Evolutionary conservation across 2,113 vertebrate species (phyloP).

Genomic region (Bujurquina vittata): DNA sequence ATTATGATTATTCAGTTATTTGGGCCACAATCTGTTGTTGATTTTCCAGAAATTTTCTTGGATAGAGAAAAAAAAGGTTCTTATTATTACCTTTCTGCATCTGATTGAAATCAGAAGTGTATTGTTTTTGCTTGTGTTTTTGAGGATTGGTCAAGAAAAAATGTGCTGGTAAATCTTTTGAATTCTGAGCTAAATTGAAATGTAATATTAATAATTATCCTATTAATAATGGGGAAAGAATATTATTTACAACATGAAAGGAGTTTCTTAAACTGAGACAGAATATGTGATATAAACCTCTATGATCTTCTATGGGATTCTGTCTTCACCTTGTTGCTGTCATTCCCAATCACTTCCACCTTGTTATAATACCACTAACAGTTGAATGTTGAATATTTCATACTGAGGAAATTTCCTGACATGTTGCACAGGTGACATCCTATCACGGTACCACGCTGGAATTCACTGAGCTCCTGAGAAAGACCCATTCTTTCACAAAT

Average conservation of each 20-base stretch:
- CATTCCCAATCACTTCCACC: too few species aligned
- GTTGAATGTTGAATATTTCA: too few species aligned
- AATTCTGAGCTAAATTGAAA: background rate
- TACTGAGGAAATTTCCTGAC: too few species aligned
- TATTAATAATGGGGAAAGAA: background rate
- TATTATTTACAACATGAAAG: background rate
- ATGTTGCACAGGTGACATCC: too few species aligned
- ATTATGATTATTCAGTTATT: background rate
- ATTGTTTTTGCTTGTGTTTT: background rate
- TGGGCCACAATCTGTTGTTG: background rate
- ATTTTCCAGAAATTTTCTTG: background rate
- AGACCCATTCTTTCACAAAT: too few species aligned
- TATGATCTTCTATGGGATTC: background rate
- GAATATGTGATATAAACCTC: too few species aligned
- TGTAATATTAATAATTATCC: background rate
- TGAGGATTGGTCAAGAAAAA: background rate
- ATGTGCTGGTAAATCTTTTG: background rate
- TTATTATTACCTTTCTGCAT: background rate
- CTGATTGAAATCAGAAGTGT: background rate
- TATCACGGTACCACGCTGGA: too few species aligned
- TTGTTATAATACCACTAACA: too few species aligned
- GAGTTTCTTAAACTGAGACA: background rate
- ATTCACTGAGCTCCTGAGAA: too few species aligned
- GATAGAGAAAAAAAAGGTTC: rapidly evolving
- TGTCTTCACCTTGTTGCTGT: background rate